Evolutionary conservation across 2,797 vertebrate species (phyloP).

Genomic region (Taenioides sp.): DNA sequence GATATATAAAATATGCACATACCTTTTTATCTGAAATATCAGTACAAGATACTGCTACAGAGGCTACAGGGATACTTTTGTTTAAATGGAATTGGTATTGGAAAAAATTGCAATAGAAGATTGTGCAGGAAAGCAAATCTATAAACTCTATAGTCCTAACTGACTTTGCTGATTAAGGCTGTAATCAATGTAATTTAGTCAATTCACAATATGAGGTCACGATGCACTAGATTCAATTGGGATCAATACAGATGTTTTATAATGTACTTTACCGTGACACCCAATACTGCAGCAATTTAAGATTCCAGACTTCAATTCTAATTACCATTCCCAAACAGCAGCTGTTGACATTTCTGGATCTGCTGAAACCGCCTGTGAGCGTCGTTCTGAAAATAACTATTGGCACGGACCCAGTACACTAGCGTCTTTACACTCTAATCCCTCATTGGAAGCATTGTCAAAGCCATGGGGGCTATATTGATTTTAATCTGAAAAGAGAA

Average conservation of each 20-base stretch:
- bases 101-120: background rate
- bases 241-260: background rate
- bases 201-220: constrained; percentile 4
- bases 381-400: constrained; percentile 48
- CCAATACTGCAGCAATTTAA: background rate
- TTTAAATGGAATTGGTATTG: background rate
- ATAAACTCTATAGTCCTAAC: background rate
- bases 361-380: constrained; percentile 8
- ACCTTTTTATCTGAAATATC: background rate
- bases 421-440: constrained; percentile 60
- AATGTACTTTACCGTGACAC: background rate
- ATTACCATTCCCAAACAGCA: constrained; percentile 33
- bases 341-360: constrained; percentile 53
- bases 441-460: constrained; percentile 58
- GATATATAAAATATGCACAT: background rate
- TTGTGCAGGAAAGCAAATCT: background rate
- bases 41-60: background rate
- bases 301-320: constrained; percentile 1
- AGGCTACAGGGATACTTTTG: background rate
- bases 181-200: background rate
- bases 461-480: constrained; percentile 61
- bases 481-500: constrained; percentile 69
- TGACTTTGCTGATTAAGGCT: background rate
- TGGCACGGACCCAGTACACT: constrained; percentile 51
- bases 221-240: background rate